Evolutionary conservation across 2,797 vertebrate species (phyloP).

Genomic region (Sebastes aleutianus): DNA sequence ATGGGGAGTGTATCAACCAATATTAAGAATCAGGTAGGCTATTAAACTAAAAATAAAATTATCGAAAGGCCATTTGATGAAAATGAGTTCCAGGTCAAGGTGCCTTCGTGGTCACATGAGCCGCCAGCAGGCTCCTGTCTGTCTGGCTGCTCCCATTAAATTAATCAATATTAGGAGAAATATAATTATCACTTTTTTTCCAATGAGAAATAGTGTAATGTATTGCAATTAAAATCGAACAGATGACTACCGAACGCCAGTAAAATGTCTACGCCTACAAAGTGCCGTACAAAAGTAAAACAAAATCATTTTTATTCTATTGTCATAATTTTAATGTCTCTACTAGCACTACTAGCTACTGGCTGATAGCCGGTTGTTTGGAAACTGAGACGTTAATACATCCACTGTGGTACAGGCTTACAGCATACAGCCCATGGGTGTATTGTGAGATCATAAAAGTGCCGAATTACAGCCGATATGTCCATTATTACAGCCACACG

Average conservation of each 20-base stretch:
- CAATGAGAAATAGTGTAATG: background rate
- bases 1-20: background rate
- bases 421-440: too few relatives aligned
- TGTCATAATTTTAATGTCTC: too few relatives aligned
- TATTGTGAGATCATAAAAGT: too few relatives aligned
- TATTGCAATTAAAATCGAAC: background rate
- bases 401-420: too few relatives aligned
- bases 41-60: background rate
- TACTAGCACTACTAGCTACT: too few relatives aligned
- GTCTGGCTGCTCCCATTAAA: accelerated
- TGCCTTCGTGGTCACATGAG: background rate
- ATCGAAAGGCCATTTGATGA: background rate
- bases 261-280: accelerated
- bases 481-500: accelerated
- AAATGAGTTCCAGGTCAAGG: background rate
- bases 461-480: too few relatives aligned
- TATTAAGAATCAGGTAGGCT: background rate
- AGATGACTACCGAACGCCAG: too few relatives aligned
- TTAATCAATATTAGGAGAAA: background rate
- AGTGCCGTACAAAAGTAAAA: too few relatives aligned
- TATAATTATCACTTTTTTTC: background rate
- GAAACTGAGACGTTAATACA: too few relatives aligned
- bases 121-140: too few relatives aligned
- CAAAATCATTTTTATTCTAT: too few relatives aligned
- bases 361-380: too few relatives aligned